Evolutionary conservation across 2,888 invertebrate species (phyloP), one percentile per base, ranked within the genome.

Genomic region (Cantharis lateralis): DNA sequence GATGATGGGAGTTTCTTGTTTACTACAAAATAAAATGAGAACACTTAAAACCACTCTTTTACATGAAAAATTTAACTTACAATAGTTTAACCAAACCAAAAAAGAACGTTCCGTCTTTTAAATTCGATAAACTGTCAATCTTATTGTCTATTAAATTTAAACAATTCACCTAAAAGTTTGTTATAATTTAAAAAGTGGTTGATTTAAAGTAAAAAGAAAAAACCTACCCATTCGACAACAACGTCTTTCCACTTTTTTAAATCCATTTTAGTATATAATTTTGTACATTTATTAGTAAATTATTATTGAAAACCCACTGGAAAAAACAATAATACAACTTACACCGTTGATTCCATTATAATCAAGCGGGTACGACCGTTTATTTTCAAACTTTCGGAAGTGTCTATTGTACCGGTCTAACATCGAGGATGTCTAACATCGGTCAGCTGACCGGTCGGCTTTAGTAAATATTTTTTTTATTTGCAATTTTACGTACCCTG

Each of bases 151-250:
- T 80, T 48, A 88, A 76, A 81, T 86, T 86, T 77, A 87, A 83
- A 83, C 87, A 87, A 78, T 88, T 88, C 70, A 87, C 84, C 88
- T 88, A 73, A 74, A 85, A 83, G 18, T 77, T 70, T 18, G 63
- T 62, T 16, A 32, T 68, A 68, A 61, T 63, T 75, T 48, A 66
- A 28, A 48, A 48, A 48, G 5, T n/a, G n/a, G 2, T n/a, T 7
- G 2, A 48, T n/a, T n/a, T 48, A 7, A n/a, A 48, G 9, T 48
- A 48, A n/a, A 48, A 13, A 3, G 0, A n/a, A n/a, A 48, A 5
- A 2, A 48, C 13, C 82, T 84, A 86, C 87, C 86, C 86, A 87
- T 81, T 86, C 84, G 10, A 86, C 74, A 78, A 86, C 80, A 71
- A 86, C 81, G 15, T 64, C 72, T 79, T 84, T 82, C 86, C 86